These are phyloP conservation scores for Listrodromus nycthemerus DNA, from an alignment of 2,888 invertebrate species.

Conservation along the genomic window DNA sequence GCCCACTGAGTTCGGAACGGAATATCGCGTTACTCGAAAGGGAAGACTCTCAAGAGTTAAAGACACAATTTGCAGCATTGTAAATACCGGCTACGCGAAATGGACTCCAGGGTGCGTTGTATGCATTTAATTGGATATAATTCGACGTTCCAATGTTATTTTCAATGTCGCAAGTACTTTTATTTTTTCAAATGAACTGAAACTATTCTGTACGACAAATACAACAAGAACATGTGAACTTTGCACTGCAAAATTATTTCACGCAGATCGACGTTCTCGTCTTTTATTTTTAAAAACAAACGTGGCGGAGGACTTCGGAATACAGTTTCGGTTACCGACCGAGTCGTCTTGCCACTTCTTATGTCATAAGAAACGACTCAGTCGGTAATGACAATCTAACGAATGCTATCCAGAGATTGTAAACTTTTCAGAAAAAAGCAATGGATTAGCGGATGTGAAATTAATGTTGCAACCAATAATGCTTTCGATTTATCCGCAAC, in stretches of 20 bases:
- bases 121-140: background rate
- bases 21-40: constrained; percentile 40
- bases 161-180: background rate
- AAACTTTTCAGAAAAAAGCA: too few species aligned
- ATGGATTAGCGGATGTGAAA: too few species aligned
- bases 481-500: too few species aligned
- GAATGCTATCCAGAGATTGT: too few species aligned
- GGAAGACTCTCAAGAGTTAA: constrained; percentile 60
- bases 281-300: background rate
- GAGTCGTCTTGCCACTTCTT: too few species aligned
- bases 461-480: too few species aligned
- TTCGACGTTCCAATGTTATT: background rate
- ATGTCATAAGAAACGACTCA: too few species aligned
- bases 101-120: background rate
- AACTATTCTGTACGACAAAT: background rate
- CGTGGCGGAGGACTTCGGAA: background rate
- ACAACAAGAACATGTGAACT: background rate
- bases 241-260: background rate
- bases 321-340: background rate
- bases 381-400: too few species aligned
- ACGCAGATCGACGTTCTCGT: background rate
- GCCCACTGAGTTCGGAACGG: constrained; percentile 21
- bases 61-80: constrained; percentile 45
- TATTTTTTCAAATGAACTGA: background rate
- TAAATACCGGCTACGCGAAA: constrained; percentile 28